Evolutionary conservation across 2,888 invertebrate species (phyloP).

Genomic region (Clepsis dumicolana): DNA sequence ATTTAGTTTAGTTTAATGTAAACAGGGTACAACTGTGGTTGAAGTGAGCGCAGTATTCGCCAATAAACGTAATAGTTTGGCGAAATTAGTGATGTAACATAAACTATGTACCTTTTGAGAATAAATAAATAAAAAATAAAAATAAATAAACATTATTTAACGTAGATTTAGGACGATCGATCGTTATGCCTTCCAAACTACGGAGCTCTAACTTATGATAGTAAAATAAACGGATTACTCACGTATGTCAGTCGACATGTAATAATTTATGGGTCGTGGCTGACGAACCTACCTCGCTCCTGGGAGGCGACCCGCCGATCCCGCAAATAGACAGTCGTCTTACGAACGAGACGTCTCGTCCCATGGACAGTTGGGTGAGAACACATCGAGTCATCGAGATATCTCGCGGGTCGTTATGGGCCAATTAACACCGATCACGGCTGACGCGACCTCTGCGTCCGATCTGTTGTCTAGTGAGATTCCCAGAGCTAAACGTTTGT

Average conservation of each 20-base stretch:
- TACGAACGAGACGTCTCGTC: constrained; percentile 66
- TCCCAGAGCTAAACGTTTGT: constrained; percentile 7
- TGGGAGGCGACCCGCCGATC: constrained; percentile 58
- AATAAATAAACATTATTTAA: not conserved
- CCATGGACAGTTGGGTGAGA: constrained; percentile 64
- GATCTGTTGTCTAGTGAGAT: constrained; percentile 44
- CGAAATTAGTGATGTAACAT: too few relatives aligned
- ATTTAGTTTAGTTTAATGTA: too few relatives aligned
- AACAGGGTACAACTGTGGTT: too few relatives aligned
- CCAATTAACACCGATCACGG: constrained; percentile 71
- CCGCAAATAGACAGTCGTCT: constrained; percentile 69
- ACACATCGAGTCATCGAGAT: constrained; percentile 46
- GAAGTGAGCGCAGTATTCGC: too few relatives aligned
- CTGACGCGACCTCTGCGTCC: constrained; percentile 64
- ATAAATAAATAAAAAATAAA: not conserved
- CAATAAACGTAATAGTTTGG: too few relatives aligned
- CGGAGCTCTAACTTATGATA: too few relatives aligned
- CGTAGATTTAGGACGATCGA: not conserved
- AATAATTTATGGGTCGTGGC: constrained; percentile 45
- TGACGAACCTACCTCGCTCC: constrained; percentile 61
- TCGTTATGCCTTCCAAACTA: not conserved
- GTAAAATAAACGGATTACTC: too few relatives aligned
- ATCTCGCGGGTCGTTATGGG: constrained; percentile 61
- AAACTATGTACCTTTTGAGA: too few relatives aligned
- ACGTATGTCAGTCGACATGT: too few relatives aligned